phyloP scores from a whole-genome alignment of 2,113 vertebrate species.

The Eidolon helvum region DNA sequence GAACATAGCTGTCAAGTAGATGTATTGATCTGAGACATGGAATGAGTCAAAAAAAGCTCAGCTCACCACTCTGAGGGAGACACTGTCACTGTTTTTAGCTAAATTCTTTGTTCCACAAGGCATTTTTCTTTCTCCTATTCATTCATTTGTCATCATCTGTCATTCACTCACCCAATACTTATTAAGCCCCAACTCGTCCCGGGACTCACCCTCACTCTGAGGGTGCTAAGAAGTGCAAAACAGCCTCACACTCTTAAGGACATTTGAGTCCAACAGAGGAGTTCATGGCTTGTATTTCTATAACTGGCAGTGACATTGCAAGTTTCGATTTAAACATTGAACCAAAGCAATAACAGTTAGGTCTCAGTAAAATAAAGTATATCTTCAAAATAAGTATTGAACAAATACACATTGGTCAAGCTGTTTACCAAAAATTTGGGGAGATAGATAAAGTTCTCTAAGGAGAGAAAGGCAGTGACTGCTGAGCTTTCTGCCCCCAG shows the following conservation, averaged over 20 bases:
- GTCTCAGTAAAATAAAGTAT: neutral
- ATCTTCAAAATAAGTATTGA: neutral
- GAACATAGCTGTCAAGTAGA: neutral
- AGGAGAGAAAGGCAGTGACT: neutral
- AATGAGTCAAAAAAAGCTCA: neutral
- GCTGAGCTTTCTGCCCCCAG: fast-evolving
- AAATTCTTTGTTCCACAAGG: neutral
- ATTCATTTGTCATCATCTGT: neutral
- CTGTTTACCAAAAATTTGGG: neutral
- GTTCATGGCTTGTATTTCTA: neutral
- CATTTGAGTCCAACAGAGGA: neutral
- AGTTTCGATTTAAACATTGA: neutral
- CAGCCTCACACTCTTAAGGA: neutral
- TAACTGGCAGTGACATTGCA: neutral
- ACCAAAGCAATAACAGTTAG: neutral
- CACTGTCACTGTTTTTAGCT: neutral
- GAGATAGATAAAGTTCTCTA: neutral
- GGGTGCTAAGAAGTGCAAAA: neutral
- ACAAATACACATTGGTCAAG: neutral
- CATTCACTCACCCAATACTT: neutral
- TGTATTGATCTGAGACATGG: neutral
- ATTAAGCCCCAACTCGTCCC: neutral
- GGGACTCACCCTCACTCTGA: neutral
- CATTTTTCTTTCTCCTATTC: neutral
- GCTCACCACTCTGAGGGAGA: neutral